Evolutionary conservation across 2,113 vertebrate genomes (phyloP), one percentile per base, ranked within the genome.

Genomic region (Dipodomys merriami): DNA sequence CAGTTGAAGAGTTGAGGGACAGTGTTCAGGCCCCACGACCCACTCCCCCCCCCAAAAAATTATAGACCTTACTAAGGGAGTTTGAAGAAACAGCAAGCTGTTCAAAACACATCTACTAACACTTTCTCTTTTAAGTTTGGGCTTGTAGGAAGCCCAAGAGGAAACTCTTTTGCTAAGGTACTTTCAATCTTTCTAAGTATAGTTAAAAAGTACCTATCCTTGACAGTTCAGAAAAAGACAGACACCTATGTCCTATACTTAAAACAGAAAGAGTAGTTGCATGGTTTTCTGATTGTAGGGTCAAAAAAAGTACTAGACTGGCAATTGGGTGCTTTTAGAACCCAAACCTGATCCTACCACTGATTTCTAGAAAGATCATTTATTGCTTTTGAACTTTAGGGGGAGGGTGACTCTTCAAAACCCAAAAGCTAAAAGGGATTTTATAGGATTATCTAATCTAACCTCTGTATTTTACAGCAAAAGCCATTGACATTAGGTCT

Each of bases 361-460:
- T 83, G 71, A 81, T 93, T 95, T 95, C 86, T 71, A 18, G 46
- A 92, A 7, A 88, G 39, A 68, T 53, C 49, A 62, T 88, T 71
- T 77, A 60, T 72, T 89, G 23, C 62, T 18, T 35, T 83, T 91
- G 86, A 83, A 81, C 86, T 91, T 92, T 9, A 62, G 60, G 6
- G 44, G 53, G 46, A 64, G 39, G 53, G 11, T 18, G 22, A 65
- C n/a, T 89, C 76, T 23, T 93, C 87, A 86, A 86, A 92, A 94
- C 64, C 68, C 92, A 88, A 69, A 88, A 88, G 72, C 35, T 74
- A 89, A 80, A 83, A 85, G 69, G 60, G 65, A 79, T 85, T 80
- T 94, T 91, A 95, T 27, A 7, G 23, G 73, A 94, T 90, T 95
- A 90, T 91, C 62, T 82, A 93, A 92, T 95, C 83, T 92, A 80